Base-by-base conservation (phyloP, 2,888 invertebrate species). In the Maniola hyperantus region DNA sequence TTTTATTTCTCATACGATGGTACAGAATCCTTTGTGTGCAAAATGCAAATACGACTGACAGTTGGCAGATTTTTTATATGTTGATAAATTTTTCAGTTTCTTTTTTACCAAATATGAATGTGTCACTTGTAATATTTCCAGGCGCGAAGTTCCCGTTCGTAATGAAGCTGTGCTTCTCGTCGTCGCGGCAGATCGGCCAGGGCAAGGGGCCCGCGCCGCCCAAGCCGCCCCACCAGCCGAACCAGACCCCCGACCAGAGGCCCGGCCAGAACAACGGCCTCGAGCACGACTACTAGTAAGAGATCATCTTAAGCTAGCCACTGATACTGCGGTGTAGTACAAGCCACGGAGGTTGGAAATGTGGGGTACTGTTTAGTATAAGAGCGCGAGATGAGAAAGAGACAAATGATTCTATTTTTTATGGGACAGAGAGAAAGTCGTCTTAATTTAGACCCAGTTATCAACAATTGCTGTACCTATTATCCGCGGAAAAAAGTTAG, bases 121-220 rank as follows among this genome's bases (percentile, higher is more conserved):
- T 6, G 18, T 20, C 15, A 7, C 13, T 65, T 70, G 51, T 48
- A 58, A 72, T 66, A 75, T 76, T 94, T 95, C 13, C 94, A 98
- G 98, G 96, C 88, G 98, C 98, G 75, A 99, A 99, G 93, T 98
- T 98, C 91, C 99, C 99, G 76, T 99, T 98, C 94, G 97, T 99
- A 81, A 97, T 99, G 96, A 99, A 99, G 93, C 93, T 99, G 77
- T 99, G 99, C 87, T 99, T 99, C 94, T 99, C 99, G 20, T 97
- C 98, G 64, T 92, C 93, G 59, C 89, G 93, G 64, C 91, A 92
- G 76, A 93, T 93, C 76, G 91, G 92, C 0, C 91, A 91, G 71
- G 88, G 85, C 51, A 87, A 94, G 73, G 85, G 95, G 1, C 92
- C 76, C 62, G 53, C 82, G 65, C 71, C 71, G 39, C 71, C 66